Conservation (phyloP, 1,140 invertebrate species). For the Archivesica marissinica region DNA sequence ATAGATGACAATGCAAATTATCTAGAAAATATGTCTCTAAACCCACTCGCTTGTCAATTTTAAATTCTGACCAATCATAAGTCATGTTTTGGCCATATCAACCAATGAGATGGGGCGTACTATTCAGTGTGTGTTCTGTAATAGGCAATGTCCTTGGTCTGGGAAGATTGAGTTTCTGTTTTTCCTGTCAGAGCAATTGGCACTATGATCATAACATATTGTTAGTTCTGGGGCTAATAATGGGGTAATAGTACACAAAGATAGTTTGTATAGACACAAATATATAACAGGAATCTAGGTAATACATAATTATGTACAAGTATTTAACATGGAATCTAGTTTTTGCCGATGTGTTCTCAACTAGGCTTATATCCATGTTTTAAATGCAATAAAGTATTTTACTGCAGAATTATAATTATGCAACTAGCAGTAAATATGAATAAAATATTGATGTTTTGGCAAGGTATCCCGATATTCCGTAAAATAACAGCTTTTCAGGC, state of each 20-base stretch:
- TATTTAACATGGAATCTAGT: no score
- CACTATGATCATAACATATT: not conserved
- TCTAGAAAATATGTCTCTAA: not conserved
- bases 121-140: conserved; percentile 6
- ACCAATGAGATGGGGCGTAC: not conserved
- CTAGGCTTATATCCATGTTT: no score
- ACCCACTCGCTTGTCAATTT: not conserved
- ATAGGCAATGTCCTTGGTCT: conserved; percentile 52
- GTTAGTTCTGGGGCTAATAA: no score
- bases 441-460: not conserved
- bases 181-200: not conserved
- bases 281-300: no score
- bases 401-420: no score
- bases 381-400: no score
- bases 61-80: conserved; percentile 29
- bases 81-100: not conserved
- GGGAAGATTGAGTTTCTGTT: conserved; percentile 34
- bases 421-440: not conserved
- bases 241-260: no score
- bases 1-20: not conserved
- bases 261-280: no score
- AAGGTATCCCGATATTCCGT: not conserved
- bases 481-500: not conserved
- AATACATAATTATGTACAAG: no score
- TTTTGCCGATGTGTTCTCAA: no score